Base-by-base conservation (phyloP, 2,797 vertebrate genomes). In the Dallia pectoralis region DNA sequence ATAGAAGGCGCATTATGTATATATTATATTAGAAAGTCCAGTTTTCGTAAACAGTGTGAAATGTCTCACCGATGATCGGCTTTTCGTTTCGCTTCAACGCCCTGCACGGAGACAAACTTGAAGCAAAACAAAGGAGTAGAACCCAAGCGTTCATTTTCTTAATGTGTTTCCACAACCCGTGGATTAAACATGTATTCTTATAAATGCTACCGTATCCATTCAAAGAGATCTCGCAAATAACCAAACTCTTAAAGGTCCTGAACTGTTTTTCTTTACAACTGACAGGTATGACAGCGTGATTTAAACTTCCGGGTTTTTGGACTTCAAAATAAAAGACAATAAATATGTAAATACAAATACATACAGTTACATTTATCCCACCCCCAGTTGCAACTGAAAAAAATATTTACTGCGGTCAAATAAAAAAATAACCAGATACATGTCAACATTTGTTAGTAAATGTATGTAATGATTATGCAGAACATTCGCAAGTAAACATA, bases 11-110 rank as follows among this genome's bases (percentile, higher is more conserved):
- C 63, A 19, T 32, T n/a, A 32, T 22, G 15, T 62, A 9, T 11
- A 63, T 12, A 61, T 32, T 47, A n/a, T n/a, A n/a, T 48, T 30
- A 70, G 22, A 44, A 25, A 64, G 27, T 18, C 6, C 29, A 2
- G 6, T 15, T 12, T 6, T 32, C n/a, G 9, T 16, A 7, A 61
- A 5, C 9, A n/a, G 27, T n/a, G 53, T 1, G 12, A 4, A 32
- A 40, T 18, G 69, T 77, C 86, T 88, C 76, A 93, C 92, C 92
- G 1, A 93, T 89, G 2, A 93, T 77, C 0, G 92, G 92, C 4
- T n/a, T 69, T 73, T 91, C 81, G 0, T 92, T 93, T 18, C 51
- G 77, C 30, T 67, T 4, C 18, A 48, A 77, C 0, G 74, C 9
- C 2, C 75, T 73, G 12, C n/a, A 12, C 29, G 53, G n/a, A 0